Percentiles rank a stretch among this genome's conserved stretches.
These are phyloP conservation scores for Nowickia ferox DNA, from an alignment of 2,888 invertebrate species.

Conservation along the genomic window DNA sequence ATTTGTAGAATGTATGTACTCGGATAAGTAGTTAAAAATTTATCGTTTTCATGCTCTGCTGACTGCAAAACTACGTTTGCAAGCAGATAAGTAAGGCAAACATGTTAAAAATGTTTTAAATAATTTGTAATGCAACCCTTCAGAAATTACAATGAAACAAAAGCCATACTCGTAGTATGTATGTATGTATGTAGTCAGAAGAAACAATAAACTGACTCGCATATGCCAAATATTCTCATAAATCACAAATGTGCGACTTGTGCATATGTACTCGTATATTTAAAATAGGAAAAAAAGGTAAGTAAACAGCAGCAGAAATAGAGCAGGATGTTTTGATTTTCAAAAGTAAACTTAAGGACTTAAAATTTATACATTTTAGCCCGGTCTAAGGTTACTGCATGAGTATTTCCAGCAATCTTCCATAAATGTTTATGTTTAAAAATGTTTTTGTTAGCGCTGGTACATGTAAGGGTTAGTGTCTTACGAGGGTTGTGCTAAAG, in stretches of 20 bases:
- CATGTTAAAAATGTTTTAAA: conserved; percentile 57
- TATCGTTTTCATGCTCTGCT: conserved; percentile 43
- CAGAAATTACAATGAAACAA: conserved; percentile 44
- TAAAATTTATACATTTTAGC: not conserved
- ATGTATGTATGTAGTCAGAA: too few species aligned
- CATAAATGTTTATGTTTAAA: not conserved
- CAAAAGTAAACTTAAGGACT: conserved; percentile 28
- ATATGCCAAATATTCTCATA: conserved; percentile 58
- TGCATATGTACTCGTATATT: not conserved
- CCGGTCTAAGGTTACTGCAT: not conserved
- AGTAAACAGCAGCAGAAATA: conserved; percentile 26
- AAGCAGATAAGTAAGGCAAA: conserved; percentile 26
- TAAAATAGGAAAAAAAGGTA: conserved; percentile 48
- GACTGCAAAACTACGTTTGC: not conserved
- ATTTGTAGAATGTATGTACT: conserved; percentile 1
- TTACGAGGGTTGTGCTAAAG: not conserved
- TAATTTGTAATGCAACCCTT: conserved; percentile 60
- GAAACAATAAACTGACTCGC: conserved; percentile 6
- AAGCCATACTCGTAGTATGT: too few species aligned
- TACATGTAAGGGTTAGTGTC: not conserved
- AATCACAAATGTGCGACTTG: conserved; percentile 63
- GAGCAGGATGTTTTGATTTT: conserved; percentile 50
- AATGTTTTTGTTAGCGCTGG: not conserved
- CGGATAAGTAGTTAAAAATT: conserved; percentile 46
- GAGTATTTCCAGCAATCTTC: not conserved